phyloP scores from a whole-genome alignment of 2,888 invertebrate species.

The Acrobasis suavella region DNA sequence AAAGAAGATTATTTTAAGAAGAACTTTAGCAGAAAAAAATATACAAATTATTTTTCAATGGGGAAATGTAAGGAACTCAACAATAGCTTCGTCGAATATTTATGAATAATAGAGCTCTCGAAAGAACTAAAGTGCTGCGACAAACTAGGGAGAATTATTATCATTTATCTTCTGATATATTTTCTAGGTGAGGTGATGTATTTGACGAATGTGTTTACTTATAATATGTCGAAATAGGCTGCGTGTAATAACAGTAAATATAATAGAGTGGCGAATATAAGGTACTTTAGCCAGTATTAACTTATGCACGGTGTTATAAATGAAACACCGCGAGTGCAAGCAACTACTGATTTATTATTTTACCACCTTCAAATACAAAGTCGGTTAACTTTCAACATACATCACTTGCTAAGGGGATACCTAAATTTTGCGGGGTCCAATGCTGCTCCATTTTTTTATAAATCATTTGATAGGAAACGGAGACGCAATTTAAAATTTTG shows the following conservation, averaged over 20 bases:
- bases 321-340: no score
- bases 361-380: no score
- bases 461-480: no score
- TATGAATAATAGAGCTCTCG: constrained; percentile 7
- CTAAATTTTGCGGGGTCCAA: no score
- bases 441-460: no score
- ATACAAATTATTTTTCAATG: background rate
- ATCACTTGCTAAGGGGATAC: no score
- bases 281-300: no score
- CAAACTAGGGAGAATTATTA: constrained; percentile 16
- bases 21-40: background rate
- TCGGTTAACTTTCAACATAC: no score
- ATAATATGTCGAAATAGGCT: background rate
- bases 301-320: no score
- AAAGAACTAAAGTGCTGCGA: constrained; percentile 18
- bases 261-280: background rate
- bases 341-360: no score
- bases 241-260: background rate
- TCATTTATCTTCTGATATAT: constrained; percentile 15
- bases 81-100: background rate
- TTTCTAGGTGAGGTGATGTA: background rate
- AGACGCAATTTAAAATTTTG: no score
- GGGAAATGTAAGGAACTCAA: background rate
- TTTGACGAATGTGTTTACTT: constrained; percentile 2
- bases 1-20: background rate